Base-by-base conservation (phyloP, 1,140 invertebrate genomes). In the Zaprionus davidi region DNA sequence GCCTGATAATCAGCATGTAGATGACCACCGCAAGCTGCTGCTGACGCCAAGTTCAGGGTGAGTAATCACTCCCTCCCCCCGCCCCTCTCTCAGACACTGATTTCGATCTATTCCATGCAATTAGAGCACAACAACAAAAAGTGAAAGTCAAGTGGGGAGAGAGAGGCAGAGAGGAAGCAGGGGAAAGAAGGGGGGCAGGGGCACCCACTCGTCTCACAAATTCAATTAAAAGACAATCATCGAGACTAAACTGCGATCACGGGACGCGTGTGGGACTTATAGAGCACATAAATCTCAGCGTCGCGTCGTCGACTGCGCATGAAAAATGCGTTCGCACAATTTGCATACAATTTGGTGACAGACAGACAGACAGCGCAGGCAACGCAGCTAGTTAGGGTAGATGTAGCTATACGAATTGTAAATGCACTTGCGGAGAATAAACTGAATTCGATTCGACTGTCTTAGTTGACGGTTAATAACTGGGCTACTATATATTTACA, bases 261-360 rank as follows among this genome's bases (percentile, higher is more conserved):
- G 64, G 60, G 12, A 59, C 67, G 51, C 51, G 68, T 76, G 73
- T 76, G 68, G 60, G 73, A 71, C 26, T 59, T 55, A 5, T 71
- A 20, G 55, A 71, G 68, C 76, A 49, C 62, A 87, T 88, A 87
- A 87, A 87, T 87, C 84, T 70, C 36, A 44, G 44, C 34, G 51
- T 31, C 55, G 60, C 58, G 55, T 71, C 34, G 34, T 41, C 59
- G 55, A 60, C 53, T 64, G 31, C 62, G 74, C 75, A 77, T 73
- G 64, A 77, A 67, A 71, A 76, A 76, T 81, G 65, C 38, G 77
- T 24, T 69, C 46, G 31, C 66, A 53, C 49, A 60, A 85, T 88
- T 90, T 90, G 84, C 81, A 90, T 85, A 74, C 75, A 79, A 77
- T 88, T 88, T 77, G 81, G 84, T 83, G 84, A 90, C 81, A 85